Conservation (phyloP, 2,797 vertebrate genomes). For the Psittacula derbiana region DNA sequence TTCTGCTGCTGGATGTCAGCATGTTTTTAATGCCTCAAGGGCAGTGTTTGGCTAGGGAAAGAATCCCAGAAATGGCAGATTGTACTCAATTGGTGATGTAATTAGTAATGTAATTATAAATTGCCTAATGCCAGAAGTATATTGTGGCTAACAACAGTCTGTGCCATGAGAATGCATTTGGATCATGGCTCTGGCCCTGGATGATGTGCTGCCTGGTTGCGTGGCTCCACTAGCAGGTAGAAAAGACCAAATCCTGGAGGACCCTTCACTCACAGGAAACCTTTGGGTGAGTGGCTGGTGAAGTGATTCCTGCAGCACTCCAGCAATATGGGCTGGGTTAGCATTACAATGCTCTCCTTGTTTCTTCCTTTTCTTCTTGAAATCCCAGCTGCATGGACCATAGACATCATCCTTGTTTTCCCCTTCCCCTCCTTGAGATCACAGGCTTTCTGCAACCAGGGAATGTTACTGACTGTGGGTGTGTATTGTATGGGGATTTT, state of each 20-base stretch:
- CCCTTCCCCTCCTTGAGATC: background rate
- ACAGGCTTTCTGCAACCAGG: background rate
- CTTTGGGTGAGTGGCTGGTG: background rate
- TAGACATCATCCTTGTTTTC: background rate
- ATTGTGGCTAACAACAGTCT: background rate
- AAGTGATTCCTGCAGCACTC: background rate
- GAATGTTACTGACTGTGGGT: background rate
- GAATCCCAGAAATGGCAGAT: slow-evolving; percentile 50
- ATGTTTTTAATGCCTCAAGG: background rate
- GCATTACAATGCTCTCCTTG: fast-evolving
- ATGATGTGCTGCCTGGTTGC: background rate
- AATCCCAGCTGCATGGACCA: background rate
- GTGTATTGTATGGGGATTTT: background rate
- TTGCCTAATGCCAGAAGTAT: slow-evolving; percentile 1
- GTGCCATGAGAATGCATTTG: background rate
- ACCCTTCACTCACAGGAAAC: background rate
- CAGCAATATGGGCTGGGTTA: fast-evolving
- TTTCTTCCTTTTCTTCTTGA: background rate
- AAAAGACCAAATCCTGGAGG: background rate
- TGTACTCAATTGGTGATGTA: slow-evolving; percentile 34
- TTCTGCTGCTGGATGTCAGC: slow-evolving; percentile 16
- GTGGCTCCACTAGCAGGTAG: background rate
- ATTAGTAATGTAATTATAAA: slow-evolving; percentile 33
- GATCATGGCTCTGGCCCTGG: background rate
- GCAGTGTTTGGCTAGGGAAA: background rate